Base-by-base conservation (phyloP, 2,113 vertebrate species). In the Fulica atra region DNA sequence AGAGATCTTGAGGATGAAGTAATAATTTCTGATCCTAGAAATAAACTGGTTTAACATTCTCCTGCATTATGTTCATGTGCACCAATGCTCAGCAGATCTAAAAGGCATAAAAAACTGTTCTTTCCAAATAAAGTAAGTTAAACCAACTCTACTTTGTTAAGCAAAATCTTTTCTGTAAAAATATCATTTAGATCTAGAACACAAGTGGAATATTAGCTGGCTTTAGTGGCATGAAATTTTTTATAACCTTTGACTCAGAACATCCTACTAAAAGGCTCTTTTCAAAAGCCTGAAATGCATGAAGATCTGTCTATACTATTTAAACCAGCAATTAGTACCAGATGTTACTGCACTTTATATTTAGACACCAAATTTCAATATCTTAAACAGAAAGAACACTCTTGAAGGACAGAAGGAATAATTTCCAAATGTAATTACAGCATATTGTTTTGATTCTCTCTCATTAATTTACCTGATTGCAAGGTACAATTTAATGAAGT, bases 381-480 rank as follows among this genome's bases (percentile, higher is more conserved):
- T 96, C 97, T 97, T 97, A 96, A 96, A 98, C 97, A 97, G 95
- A 98, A 97, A 97, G 95, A 98, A 97, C 95, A 87, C 71, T 97
- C 89, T 92, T 98, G 97, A 98, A 98, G 97, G 97, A 98, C 98
- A 98, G 98, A 98, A 95, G 95, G 97, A 98, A 97, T 98, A 97
- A 98, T 96, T 98, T 97, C 98, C 97, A 97, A 97, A 97, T 21
- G 95, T 96, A 98, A 98, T 98, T 98, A 98, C 93, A 97, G 96
- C 88, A 97, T 97, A 98, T 98, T 98, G 97, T 98, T 97, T 97
- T 97, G 97, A 97, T 95, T 97, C 95, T 91, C 86, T 98, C 98
- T 96, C 96, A 98, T 97, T 98, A 98, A 98, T 98, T 98, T 98
- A 98, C 97, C 96, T 98, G 98, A 98, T 98, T 98, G 97, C 97